Evolutionary conservation across 2,113 vertebrate genomes (phyloP).

Genomic region (Perca flavescens): DNA sequence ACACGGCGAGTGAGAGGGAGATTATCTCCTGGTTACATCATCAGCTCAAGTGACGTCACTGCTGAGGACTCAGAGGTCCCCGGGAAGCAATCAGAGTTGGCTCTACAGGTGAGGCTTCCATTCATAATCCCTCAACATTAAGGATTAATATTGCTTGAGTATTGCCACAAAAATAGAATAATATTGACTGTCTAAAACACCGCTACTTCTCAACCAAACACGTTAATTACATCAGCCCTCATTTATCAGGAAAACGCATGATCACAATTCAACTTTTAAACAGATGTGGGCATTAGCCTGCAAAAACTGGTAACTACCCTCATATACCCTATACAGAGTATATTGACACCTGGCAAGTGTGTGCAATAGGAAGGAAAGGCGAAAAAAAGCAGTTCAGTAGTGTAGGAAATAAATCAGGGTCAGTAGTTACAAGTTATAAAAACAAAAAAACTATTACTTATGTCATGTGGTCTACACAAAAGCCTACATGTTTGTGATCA

Average conservation of each 20-base stretch:
- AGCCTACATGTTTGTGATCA: neutral
- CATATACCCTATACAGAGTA: neutral
- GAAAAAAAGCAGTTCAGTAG: conserved; percentile 71
- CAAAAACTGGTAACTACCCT: conserved; percentile 13
- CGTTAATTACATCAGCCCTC: conserved; percentile 67
- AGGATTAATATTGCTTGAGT: conserved; percentile 87
- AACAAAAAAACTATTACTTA: conserved; percentile 21
- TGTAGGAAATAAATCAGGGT: conserved; percentile 66
- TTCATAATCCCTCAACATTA: conserved; percentile 66
- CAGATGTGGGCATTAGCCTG: neutral
- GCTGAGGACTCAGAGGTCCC: conserved; percentile 56
- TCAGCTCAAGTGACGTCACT: conserved; percentile 71
- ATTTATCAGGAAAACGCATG: conserved; percentile 69
- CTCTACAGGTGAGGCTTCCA: conserved; percentile 69
- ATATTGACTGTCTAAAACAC: conserved; percentile 68
- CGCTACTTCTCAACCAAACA: conserved; percentile 68
- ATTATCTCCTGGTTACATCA: conserved; percentile 79
- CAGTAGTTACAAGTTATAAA: conserved; percentile 75
- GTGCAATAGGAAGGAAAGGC: conserved; percentile 30
- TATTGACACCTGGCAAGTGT: conserved; percentile 13
- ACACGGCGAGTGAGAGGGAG: conserved; percentile 29
- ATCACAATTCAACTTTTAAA: conserved; percentile 52
- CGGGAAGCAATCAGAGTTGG: conserved; percentile 64
- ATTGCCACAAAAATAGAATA: conserved; percentile 82
- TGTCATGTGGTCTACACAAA: conserved; percentile 29